phyloP scores from a whole-genome alignment of 2,888 invertebrate species.

The Sinhomidia bicolor region DNA sequence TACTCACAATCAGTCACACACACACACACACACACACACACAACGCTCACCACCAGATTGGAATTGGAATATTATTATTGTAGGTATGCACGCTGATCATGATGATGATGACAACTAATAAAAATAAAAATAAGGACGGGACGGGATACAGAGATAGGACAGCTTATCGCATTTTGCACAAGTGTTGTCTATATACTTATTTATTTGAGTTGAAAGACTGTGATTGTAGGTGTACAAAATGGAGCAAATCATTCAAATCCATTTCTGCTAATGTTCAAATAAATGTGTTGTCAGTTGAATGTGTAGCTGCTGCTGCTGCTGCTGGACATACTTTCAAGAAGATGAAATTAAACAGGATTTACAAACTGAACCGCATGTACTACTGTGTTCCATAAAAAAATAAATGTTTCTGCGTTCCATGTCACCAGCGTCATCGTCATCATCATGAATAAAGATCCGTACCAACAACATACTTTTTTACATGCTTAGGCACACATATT shows the following conservation, averaged over 20 bases:
- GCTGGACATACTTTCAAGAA: neutral
- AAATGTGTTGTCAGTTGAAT: neutral
- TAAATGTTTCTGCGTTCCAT: neutral
- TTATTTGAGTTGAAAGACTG: neutral
- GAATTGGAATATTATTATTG: neutral
- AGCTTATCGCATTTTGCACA: constrained; percentile 26
- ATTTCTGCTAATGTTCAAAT: constrained; percentile 11
- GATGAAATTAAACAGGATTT: constrained; percentile 31
- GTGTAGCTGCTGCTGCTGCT: no score
- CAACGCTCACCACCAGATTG: neutral
- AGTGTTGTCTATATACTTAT: neutral
- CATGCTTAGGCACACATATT: no score
- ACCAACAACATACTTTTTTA: no score
- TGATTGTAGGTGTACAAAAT: neutral
- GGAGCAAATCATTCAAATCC: neutral
- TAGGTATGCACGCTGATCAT: no score
- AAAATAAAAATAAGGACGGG: neutral
- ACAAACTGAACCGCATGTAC: neutral
- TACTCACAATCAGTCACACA: no score
- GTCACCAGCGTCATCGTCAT: neutral
- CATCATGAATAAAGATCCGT: neutral
- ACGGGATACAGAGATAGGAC: constrained; percentile 1
- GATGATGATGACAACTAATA: neutral
- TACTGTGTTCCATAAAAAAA: neutral
- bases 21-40: no score